Evolutionary conservation across 2,797 vertebrate genomes (phyloP), one percentile per base, ranked within the genome.

Genomic region (Semaprochilodus insignis): DNA sequence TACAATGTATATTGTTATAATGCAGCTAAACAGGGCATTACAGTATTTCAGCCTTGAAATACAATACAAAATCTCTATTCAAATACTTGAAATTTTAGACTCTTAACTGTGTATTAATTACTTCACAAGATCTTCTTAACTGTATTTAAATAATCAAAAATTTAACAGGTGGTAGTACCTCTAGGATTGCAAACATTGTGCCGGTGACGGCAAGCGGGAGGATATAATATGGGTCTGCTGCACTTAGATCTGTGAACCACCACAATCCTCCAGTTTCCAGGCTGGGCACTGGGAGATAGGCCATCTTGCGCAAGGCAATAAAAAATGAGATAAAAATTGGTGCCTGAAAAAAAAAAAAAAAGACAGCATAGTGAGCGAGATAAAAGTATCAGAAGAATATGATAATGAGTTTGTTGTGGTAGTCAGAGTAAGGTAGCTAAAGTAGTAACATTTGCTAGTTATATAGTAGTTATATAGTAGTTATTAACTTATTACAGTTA

Each of bases 281-380:
- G 90, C 97, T 96, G 84, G 97, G 96, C 83, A 97, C 96, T 0
- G 97, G 97, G 67, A 97, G 94, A 31, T 96, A 94, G 0, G 97
- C 90, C 97, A 98, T 97, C 89, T 97, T 95, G 83, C 96, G 94
- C 89, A 98, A 90, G 0, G 95, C 96, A 25, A 97, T 92, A 93
- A 97, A 98, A 93, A 97, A 97, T 0, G 97, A 98, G 89, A 98
- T 85, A 84, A 97, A 98, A 86, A 97, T 40, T 0, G 97, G 97
- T 0, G 95, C 90, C 97, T 97, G 86, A 55, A 23, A 75, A 60
- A 67, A 0, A 84, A 11, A 75, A 31, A 59, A 16, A 62, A 34
- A 70, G 31, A 0, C 44, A 7, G 25, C 6, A 78, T 25, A 51
- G 23, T 34, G 6, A 21, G 10, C 34, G 3, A 59, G 52, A 70